Evolutionary conservation across 1,140 invertebrate genomes (phyloP), one percentile per base, ranked within the genome.

Genomic region (Ceratitis capitata): DNA sequence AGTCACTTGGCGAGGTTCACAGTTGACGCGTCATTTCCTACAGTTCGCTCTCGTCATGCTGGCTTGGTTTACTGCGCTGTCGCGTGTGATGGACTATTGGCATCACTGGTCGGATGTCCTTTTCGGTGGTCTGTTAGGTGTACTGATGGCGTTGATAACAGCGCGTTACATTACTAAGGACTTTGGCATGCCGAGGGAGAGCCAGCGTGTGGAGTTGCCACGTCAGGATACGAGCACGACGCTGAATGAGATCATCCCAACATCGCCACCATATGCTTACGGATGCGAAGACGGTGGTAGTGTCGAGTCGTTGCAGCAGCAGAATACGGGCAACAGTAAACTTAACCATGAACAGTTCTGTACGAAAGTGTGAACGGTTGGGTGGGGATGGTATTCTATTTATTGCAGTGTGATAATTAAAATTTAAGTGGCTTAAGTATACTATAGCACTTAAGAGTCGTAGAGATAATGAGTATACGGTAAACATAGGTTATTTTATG

Each of bases 1-100:
- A 69, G 93, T 96, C 88, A 95, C 92, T n/a, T 95, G 94, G 95
- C 93, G 94, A 74, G 94, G 94, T 49, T 96, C 95, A 64, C 95
- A 95, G 88, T 91, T 98, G 23, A 88, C 97, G 0, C 94, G 94
- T 61, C 96, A 97, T 88, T 93, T 95, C 2, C 89, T 97, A 0
- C 97, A 97, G 90, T 95, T 96, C 94, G 32, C 91, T 97, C 61
- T 92, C 94, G 87, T 92, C 95, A 91, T 91, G 90, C 26, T 90
- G 84, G 90, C 90, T 53, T 91, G 90, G 90, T 91, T 88, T 83
- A 91, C 90, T 1, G 90, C 90, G 3, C 86, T 91, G 19, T 88
- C 86, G 35, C 89, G 90, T 1, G 88, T 91, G 49, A 91, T 91
- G 88, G 90, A 91, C 47, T 87, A 87, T 85, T 91, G 90, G 90